A percentile compares a stretch with the other conserved stretches of the same genome.
phyloP scores from a whole-genome alignment of 2,113 vertebrate genomes.

The Chaenocephalus aceratus region DNA sequence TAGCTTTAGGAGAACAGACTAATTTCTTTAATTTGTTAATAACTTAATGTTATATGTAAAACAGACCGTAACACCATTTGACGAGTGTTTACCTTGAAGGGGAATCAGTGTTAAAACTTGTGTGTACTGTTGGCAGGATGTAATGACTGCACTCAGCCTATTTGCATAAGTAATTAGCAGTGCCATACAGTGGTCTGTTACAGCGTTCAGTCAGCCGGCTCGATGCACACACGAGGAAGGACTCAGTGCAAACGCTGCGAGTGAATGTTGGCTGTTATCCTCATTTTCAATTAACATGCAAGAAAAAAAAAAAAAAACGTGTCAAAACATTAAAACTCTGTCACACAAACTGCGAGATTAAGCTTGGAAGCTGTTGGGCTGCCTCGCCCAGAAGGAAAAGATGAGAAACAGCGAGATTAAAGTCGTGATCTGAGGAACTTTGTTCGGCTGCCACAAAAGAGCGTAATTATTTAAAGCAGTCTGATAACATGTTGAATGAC shows the following conservation, averaged over 20 bases:
- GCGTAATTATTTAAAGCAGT: constrained; percentile 37
- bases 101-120: background rate
- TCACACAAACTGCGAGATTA: constrained; percentile 11
- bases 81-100: background rate
- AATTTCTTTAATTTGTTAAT: background rate
- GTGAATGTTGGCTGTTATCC: constrained; percentile 5
- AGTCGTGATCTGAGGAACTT: constrained; percentile 29
- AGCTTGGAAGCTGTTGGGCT: constrained; percentile 4
- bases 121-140: constrained; percentile 81
- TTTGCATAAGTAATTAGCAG: constrained; percentile 82
- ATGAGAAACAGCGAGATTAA: constrained; percentile 37
- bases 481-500: constrained; percentile 23
- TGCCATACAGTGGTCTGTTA: constrained; percentile 45
- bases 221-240: constrained; percentile 32
- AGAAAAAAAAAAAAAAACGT: background rate
- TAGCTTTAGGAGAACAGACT: background rate
- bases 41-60: constrained; percentile 1
- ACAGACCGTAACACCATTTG: background rate
- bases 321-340: constrained; percentile 10
- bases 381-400: background rate
- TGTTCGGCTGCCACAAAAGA: constrained; percentile 6
- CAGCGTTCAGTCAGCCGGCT: constrained; percentile 41
- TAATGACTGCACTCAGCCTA: constrained; percentile 88
- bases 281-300: constrained; percentile 18
- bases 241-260: constrained; percentile 7